Conservation (phyloP, 30 jellyfish, hydroid and myxozoan species). For the Hydractinia symbiolongicarpus region DNA sequence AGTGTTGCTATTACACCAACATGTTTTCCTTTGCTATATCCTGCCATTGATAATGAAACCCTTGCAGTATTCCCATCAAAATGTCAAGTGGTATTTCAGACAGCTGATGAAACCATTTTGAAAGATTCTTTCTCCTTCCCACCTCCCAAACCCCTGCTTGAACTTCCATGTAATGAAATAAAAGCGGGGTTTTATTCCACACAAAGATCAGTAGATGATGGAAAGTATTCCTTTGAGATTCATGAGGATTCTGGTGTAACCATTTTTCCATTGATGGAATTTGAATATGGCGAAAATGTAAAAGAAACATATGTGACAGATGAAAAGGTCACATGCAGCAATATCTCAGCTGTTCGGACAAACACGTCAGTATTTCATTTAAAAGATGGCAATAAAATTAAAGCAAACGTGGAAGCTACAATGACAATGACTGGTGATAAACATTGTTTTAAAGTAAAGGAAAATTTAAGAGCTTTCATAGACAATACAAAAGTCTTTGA, state of each 20-base stretch:
- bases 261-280: neutral
- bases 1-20: conserved; percentile 28
- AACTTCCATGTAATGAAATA: neutral
- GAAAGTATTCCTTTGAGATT: neutral
- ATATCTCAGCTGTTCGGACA: conserved; percentile 1
- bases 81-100: neutral
- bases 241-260: conserved; percentile 2
- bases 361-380: conserved; percentile 7
- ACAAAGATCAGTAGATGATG: neutral
- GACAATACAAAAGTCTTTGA: neutral
- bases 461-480: conserved; percentile 15
- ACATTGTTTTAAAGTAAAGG: conserved; percentile 9
- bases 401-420: conserved; percentile 1
- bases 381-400: neutral
- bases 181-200: conserved; percentile 7
- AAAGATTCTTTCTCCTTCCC: neutral
- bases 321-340: conserved; percentile 23
- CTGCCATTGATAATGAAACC: conserved; percentile 19
- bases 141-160: conserved; percentile 12
- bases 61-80: conserved; percentile 22
- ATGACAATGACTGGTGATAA: neutral
- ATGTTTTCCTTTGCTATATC: conserved; percentile 23
- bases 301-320: conserved; percentile 23
- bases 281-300: neutral
- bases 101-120: conserved; percentile 5